Percentiles rank a stretch among this genome's conserved stretches.
Conservation (phyloP, 64 coral and sea anemone species). For the Montipora foliosa region DNA sequence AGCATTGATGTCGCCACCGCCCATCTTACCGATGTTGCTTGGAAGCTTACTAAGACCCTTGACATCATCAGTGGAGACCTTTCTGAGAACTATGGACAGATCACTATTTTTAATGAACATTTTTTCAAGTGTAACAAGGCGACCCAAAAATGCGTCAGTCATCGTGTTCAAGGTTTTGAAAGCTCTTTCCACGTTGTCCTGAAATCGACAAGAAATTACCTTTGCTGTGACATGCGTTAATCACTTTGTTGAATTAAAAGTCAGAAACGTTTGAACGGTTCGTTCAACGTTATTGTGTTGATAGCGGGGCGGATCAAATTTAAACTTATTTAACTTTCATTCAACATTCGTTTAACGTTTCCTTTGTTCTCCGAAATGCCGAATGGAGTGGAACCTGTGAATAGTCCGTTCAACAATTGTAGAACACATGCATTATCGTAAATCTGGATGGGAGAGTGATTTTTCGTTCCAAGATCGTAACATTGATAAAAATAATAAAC, state of each 20-base stretch:
- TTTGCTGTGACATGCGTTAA: neutral
- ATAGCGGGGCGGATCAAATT: neutral
- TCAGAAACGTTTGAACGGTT: too few relatives aligned
- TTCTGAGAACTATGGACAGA: neutral
- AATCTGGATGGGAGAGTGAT: too few relatives aligned
- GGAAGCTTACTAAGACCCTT: conserved; percentile 16
- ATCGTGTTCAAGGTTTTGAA: neutral
- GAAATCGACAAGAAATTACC: neutral
- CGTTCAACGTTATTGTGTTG: neutral
- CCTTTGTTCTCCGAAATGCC: too few relatives aligned
- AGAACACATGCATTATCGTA: too few relatives aligned
- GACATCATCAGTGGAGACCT: conserved; percentile 10
- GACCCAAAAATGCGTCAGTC: conserved; percentile 31
- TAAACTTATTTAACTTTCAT: too few relatives aligned
- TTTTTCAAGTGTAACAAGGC: conserved; percentile 2
- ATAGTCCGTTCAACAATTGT: too few relatives aligned
- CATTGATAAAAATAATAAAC: too few relatives aligned
- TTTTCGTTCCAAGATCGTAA: too few relatives aligned
- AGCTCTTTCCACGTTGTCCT: conserved; percentile 8
- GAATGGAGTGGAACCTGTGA: too few relatives aligned
- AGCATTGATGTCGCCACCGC: conserved; percentile 10
- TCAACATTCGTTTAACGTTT: too few relatives aligned
- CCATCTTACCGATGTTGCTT: neutral
- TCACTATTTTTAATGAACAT: neutral
- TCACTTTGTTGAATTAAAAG: neutral